Percentiles rank a stretch among this genome's conserved stretches.
These are phyloP conservation scores for Drosophila histrio DNA, from an alignment of 2,888 invertebrate species.

Conservation along the genomic window DNA sequence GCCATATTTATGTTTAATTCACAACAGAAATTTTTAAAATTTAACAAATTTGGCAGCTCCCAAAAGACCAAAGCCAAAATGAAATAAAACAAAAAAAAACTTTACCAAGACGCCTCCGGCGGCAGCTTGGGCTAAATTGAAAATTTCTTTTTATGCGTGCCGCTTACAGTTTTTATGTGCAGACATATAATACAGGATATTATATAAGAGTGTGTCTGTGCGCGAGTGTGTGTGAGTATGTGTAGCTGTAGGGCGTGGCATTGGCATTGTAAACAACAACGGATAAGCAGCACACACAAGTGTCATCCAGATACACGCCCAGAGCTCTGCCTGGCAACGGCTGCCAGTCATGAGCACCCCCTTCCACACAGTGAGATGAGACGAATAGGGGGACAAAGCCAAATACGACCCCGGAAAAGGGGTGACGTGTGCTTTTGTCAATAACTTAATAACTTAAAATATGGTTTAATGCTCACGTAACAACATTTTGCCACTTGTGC, in stretches of 20 bases:
- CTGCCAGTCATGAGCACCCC: slow-evolving; percentile 37
- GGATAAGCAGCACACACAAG: slow-evolving; percentile 76
- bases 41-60: slow-evolving; percentile 47
- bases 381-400: background rate
- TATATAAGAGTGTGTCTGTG: slow-evolving; percentile 16
- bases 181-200: slow-evolving; percentile 65
- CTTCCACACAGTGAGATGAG: slow-evolving; percentile 3
- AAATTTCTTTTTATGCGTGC: slow-evolving; percentile 72
- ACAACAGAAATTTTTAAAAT: slow-evolving; percentile 55
- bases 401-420: slow-evolving; percentile 34
- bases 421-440: slow-evolving; percentile 76
- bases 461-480: slow-evolving; percentile 78
- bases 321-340: slow-evolving; percentile 40
- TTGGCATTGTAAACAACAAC: slow-evolving; percentile 73
- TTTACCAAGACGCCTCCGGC: slow-evolving; percentile 26
- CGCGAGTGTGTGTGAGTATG: slow-evolving; percentile 27
- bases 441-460: slow-evolving; percentile 81
- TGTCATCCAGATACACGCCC: slow-evolving; percentile 64
- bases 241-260: slow-evolving; percentile 66
- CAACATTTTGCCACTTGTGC: slow-evolving; percentile 78
- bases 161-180: slow-evolving; percentile 69
- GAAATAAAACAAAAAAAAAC: slow-evolving; percentile 15
- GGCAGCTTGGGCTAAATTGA: slow-evolving; percentile 68
- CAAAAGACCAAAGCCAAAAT: slow-evolving; percentile 21
- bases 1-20: slow-evolving; percentile 70